Percentiles rank a stretch among this genome's conserved stretches.
Conservation (phyloP, 2,113 vertebrate species). For the Ciconia boyciana region DNA sequence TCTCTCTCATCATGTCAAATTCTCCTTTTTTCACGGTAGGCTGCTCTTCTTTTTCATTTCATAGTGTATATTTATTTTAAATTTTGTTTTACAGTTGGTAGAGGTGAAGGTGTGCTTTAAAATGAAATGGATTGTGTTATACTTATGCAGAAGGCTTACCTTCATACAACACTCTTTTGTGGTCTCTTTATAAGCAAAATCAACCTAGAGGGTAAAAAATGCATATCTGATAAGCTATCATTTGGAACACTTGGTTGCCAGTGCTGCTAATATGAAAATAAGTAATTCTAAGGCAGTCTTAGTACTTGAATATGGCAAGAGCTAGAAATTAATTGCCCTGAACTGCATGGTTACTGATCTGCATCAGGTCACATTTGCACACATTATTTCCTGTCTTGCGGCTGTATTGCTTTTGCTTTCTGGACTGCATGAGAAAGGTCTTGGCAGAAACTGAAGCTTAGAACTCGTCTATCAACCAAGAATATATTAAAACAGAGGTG, state of each 20-base stretch:
- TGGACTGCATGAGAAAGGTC: not conserved
- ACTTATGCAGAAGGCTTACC: not conserved
- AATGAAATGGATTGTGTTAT: not conserved
- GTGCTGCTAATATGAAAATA: not conserved
- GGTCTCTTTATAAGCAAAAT: not conserved
- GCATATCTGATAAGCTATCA: not conserved
- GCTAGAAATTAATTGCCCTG: conserved; percentile 26
- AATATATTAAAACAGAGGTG: not conserved
- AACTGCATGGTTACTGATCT: not conserved
- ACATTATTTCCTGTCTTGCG: not conserved
- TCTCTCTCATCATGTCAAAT: not conserved
- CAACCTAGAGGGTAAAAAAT: not conserved
- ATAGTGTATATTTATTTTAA: not conserved
- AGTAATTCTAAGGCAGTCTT: not conserved
- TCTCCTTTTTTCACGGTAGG: not conserved
- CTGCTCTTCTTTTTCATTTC: not conserved
- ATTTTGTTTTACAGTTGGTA: not conserved
- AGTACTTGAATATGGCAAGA: not conserved
- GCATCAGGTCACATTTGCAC: not conserved
- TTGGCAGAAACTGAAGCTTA: not conserved
- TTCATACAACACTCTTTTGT: not conserved
- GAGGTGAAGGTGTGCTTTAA: not conserved
- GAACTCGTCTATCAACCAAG: not conserved
- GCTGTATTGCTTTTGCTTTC: not conserved
- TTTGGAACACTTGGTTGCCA: not conserved